These are phyloP conservation scores for Taenioides sp. DNA, from an alignment of 2,797 vertebrate genomes.

Conservation along the genomic window DNA sequence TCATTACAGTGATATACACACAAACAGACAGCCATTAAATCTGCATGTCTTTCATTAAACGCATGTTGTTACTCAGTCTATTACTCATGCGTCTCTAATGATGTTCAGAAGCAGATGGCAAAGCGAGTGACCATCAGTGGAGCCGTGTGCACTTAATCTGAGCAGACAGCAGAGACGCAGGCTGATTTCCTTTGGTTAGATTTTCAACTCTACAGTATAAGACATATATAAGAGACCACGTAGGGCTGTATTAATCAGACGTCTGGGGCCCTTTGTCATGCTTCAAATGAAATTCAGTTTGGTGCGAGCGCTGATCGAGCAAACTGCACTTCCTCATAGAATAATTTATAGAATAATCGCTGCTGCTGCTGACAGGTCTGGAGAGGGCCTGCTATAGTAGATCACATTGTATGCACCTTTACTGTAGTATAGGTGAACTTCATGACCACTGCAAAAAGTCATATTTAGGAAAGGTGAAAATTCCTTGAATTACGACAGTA, in stretches of 20 bases:
- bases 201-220: not conserved
- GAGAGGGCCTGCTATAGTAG: not conserved
- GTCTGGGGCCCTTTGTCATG: not conserved
- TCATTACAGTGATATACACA: too few species aligned
- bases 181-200: not conserved
- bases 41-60: too few species aligned
- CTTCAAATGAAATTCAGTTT: constrained; percentile 1
- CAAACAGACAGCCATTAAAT: not conserved
- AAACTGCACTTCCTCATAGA: not conserved
- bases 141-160: not conserved
- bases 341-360: not conserved
- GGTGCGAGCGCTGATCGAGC: not conserved
- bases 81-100: not conserved
- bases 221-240: not conserved
- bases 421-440: not conserved
- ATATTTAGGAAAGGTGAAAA: not conserved
- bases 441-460: not conserved
- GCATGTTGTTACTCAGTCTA: not conserved
- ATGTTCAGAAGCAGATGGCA: constrained; percentile 1
- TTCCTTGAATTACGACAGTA: too few species aligned
- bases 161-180: not conserved
- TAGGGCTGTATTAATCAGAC: not conserved
- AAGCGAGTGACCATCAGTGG: not conserved
- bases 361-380: not conserved
- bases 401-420: not conserved